phyloP scores from a whole-genome alignment of 2,888 invertebrate species.

The Troglohyphantes excavatus region DNA sequence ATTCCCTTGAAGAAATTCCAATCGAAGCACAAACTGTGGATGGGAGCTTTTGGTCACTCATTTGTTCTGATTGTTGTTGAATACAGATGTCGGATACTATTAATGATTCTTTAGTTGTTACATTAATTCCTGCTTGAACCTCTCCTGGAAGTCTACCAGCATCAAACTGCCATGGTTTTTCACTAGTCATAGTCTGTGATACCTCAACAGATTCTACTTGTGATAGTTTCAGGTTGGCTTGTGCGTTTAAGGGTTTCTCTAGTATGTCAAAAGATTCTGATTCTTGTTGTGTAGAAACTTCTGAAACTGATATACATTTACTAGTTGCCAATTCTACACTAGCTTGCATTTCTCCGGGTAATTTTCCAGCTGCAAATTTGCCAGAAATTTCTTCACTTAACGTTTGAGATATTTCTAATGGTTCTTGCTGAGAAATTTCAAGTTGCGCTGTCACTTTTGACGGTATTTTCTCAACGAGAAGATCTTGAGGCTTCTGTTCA shows the following conservation, averaged over 20 bases:
- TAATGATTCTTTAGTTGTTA: constrained; percentile 73
- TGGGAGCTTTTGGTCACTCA: constrained; percentile 81
- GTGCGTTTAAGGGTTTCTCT: constrained; percentile 64
- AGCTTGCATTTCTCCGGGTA: constrained; percentile 82
- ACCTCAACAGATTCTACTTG: constrained; percentile 77
- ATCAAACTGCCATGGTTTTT: constrained; percentile 74
- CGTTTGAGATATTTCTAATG: constrained; percentile 65
- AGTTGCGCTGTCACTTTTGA: constrained; percentile 64
- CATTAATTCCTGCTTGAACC: constrained; percentile 70
- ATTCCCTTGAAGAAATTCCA: constrained; percentile 81
- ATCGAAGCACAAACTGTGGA: constrained; percentile 84
- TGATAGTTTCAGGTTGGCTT: constrained; percentile 65
- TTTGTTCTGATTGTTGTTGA: constrained; percentile 44
- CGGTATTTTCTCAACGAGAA: constrained; percentile 57
- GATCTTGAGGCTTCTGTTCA: constrained; percentile 58
- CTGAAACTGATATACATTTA: constrained; percentile 69
- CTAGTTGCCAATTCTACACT: constrained; percentile 74
- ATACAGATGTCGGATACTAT: constrained; percentile 72
- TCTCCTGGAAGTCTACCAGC: constrained; percentile 78
- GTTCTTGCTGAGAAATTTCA: constrained; percentile 65
- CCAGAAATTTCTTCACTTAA: constrained; percentile 71
- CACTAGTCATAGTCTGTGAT: constrained; percentile 70
- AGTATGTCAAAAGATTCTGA: constrained; percentile 50
- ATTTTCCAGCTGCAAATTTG: constrained; percentile 74
- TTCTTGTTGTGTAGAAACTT: constrained; percentile 55